Evolutionary conservation across 1,140 invertebrate species (phyloP).

Genomic region (Coenobita brevimanus): DNA sequence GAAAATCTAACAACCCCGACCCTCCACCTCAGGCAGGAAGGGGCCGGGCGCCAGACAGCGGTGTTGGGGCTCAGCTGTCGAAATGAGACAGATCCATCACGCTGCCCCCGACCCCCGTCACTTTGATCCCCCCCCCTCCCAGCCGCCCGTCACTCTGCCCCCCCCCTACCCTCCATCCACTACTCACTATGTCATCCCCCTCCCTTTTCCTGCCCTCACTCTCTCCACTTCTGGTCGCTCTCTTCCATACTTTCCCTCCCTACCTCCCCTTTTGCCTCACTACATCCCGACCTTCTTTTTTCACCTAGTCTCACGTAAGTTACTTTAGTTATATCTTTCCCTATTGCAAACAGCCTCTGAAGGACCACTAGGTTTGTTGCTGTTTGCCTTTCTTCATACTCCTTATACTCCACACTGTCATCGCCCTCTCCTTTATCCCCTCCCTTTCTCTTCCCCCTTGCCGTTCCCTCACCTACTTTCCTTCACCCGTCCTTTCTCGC

Average conservation of each 20-base stretch:
- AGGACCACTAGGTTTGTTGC: no score
- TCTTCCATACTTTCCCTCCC: neutral
- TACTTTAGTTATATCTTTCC: neutral
- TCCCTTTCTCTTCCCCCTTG: neutral
- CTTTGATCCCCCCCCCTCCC: no score
- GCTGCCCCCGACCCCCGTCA: neutral
- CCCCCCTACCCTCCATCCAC: neutral
- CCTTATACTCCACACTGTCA: no score
- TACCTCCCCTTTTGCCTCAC: neutral
- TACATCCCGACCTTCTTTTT: no score
- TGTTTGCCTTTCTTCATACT: neutral
- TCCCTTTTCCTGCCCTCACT: neutral
- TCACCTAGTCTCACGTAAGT: neutral
- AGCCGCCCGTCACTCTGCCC: neutral
- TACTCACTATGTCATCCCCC: neutral
- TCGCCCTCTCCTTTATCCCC: neutral
- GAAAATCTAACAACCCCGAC: no score
- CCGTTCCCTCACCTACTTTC: neutral
- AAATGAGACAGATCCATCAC: constrained; percentile 16
- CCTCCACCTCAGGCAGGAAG: no score
- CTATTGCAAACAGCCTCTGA: no score
- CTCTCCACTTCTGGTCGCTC: neutral
- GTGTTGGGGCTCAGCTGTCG: neutral
- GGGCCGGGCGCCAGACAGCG: no score
- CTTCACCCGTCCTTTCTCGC: neutral